A percentile compares a stretch with the other conserved stretches of the same genome.
Conservation (phyloP, 2,797 vertebrate genomes). For the Leptatherina wallacei region DNA sequence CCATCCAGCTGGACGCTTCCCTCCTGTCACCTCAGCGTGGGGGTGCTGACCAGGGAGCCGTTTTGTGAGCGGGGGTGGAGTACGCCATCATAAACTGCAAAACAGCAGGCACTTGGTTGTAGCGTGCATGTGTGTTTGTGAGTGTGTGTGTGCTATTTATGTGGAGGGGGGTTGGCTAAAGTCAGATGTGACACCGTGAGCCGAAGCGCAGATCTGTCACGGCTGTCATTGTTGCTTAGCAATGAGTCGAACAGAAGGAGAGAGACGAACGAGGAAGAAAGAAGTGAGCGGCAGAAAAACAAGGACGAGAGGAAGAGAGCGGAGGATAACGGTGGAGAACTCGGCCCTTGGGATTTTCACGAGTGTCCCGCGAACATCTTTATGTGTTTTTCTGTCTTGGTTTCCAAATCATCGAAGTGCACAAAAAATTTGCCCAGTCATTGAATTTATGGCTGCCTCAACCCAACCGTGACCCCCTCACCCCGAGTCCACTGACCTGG, state of each 20-base stretch:
- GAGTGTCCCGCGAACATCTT: conserved; percentile 31
- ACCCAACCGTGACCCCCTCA: conserved; percentile 71
- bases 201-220: conserved; percentile 74
- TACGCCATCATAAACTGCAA: conserved; percentile 61
- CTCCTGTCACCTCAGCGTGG: conserved; percentile 70
- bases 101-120: conserved; percentile 53
- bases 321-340: conserved; percentile 10
- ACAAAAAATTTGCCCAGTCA: conserved; percentile 46
- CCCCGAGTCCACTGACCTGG: conserved; percentile 77
- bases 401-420: conserved; percentile 25
- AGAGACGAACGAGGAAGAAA: conserved; percentile 39
- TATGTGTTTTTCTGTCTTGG: conserved; percentile 8
- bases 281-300: conserved; percentile 31
- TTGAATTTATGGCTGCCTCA: conserved; percentile 65
- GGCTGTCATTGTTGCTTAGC: conserved; percentile 77
- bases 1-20: conserved; percentile 75
- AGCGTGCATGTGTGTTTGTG: conserved; percentile 45
- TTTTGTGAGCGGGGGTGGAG: conserved; percentile 29
- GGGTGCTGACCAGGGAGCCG: conserved; percentile 48
- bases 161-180: conserved; percentile 63
- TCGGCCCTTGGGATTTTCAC: background rate
- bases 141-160: conserved; percentile 22
- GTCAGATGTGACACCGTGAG: conserved; percentile 73
- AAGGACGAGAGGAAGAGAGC: conserved; percentile 33
- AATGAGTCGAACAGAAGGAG: conserved; percentile 58